A percentile compares a stretch with the other conserved stretches of the same genome.
These are phyloP conservation scores for Sebastes umbrosus DNA, from an alignment of 2,797 vertebrate genomes.

Conservation along the genomic window DNA sequence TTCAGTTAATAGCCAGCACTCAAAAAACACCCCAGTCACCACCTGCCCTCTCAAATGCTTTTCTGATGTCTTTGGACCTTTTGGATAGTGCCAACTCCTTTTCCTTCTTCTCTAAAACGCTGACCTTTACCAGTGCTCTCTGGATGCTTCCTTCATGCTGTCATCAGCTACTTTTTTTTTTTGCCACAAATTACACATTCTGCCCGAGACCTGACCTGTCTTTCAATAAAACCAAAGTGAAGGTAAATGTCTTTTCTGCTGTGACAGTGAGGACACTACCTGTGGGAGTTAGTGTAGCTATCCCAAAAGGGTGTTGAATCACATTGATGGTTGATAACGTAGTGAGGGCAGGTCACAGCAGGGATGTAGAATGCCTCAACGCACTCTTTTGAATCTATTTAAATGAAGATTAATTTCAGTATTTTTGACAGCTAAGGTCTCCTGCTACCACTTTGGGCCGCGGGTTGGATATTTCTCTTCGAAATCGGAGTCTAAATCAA, in stretches of 20 bases:
- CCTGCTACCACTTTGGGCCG: neutral
- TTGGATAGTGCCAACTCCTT: neutral
- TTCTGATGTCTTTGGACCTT: neutral
- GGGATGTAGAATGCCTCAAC: neutral
- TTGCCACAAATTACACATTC: neutral
- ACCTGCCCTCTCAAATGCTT: neutral
- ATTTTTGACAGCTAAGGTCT: neutral
- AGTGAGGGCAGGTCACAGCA: neutral
- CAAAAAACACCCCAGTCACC: neutral
- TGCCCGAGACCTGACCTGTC: neutral
- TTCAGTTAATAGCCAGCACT: neutral
- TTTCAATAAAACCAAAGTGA: slow-evolving; percentile 4
- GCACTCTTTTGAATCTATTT: neutral
- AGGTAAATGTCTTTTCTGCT: slow-evolving; percentile 10
- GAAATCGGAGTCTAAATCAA: neutral
- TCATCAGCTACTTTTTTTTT: slow-evolving; percentile 4
- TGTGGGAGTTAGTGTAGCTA: neutral
- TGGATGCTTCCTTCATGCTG: neutral
- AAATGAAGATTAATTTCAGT: neutral
- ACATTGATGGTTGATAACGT: neutral
- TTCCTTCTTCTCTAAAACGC: neutral
- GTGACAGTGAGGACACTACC: neutral
- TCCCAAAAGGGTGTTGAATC: neutral
- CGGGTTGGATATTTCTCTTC: neutral
- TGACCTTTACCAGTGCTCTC: slow-evolving; percentile 24